phyloP scores from a whole-genome alignment of 2,888 invertebrate genomes.

The Morpho deidamia region DNA sequence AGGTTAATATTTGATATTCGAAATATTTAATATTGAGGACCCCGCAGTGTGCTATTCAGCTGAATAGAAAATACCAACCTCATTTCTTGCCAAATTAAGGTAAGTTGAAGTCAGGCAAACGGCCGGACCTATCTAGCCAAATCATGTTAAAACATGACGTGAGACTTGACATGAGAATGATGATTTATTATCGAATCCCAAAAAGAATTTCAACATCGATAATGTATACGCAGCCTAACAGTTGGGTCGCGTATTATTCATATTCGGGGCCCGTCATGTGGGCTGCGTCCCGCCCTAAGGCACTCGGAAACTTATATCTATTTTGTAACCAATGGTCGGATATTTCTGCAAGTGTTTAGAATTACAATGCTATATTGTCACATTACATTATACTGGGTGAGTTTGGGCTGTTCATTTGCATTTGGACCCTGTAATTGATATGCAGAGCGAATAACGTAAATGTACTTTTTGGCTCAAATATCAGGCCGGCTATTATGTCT shows the following conservation, averaged over 20 bases:
- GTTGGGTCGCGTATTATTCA: constrained; percentile 64
- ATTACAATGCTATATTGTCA: constrained; percentile 39
- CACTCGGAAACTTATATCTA: constrained; percentile 22
- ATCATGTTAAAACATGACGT: too few species aligned
- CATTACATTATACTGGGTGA: constrained; percentile 16
- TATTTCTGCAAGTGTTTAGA: constrained; percentile 38
- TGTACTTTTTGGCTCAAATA: not conserved
- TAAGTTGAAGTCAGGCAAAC: too few species aligned
- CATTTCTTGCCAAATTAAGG: too few species aligned
- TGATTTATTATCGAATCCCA: not conserved
- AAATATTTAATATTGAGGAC: too few species aligned
- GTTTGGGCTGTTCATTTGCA: constrained; percentile 5
- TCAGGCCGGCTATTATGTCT: too few species aligned
- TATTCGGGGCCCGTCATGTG: constrained; percentile 47
- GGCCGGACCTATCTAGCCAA: too few species aligned
- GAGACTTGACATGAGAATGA: too few species aligned
- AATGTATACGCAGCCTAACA: constrained; percentile 31
- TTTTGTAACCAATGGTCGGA: constrained; percentile 26
- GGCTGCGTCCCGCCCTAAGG: constrained; percentile 25
- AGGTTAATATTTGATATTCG: too few species aligned
- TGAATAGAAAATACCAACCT: too few species aligned
- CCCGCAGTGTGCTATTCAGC: too few species aligned
- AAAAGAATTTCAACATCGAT: not conserved
- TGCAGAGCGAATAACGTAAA: constrained; percentile 1
- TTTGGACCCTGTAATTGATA: constrained; percentile 7